Base-by-base conservation (phyloP, 35 echinoderm and acorn worm genomes). In the Apostichopus californicus region DNA sequence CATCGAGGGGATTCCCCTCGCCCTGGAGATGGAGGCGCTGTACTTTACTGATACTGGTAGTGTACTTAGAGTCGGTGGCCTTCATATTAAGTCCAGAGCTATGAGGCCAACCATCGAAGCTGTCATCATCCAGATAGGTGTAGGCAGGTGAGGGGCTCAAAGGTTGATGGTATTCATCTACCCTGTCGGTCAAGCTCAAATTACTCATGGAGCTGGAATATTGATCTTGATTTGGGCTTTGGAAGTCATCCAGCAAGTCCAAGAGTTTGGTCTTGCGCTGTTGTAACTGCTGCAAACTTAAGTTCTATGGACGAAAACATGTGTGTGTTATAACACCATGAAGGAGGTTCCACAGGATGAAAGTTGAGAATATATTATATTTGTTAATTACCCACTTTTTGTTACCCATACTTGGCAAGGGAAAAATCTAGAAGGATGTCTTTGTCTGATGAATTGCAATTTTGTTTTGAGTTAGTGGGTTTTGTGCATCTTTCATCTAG, bases 21-120 rank as follows among this genome's bases (percentile, higher is more conserved):
- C 88, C 86, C 57, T 93, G 93, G 53, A 96, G 85, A 55, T 96
- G 95, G 6, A 90, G 80, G 5, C 94, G 65, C 84, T 89, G 90
- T 13, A 92, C 93, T 86, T 96, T 96, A 81, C 93, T 94, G 61
- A 92, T 91, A 4, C 92, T 94, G 88, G 94, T 96, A 4, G 95
- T 96, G 77, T 96, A 96, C 26, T 96, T 96, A 0, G 95, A 90
- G 10, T 91, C 86, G 26, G 64, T 82, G 78, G 91, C 90, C 78
- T 92, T 94, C 24, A 92, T 90, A 17, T 91, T 78, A 25, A 79
- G 81, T 11, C 22, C 63, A 13, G 86, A 89, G 0, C n/a, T 22
- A 46, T 82, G 80, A 1, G 81, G 9, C 54, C 81, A 85, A 52
- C 6, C 54, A 6, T 85, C 81, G 58, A 10, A 57, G 6, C 14